These are phyloP conservation scores for Rhipidura dahli DNA, from an alignment of 2,113 vertebrate genomes.

Conservation along the genomic window DNA sequence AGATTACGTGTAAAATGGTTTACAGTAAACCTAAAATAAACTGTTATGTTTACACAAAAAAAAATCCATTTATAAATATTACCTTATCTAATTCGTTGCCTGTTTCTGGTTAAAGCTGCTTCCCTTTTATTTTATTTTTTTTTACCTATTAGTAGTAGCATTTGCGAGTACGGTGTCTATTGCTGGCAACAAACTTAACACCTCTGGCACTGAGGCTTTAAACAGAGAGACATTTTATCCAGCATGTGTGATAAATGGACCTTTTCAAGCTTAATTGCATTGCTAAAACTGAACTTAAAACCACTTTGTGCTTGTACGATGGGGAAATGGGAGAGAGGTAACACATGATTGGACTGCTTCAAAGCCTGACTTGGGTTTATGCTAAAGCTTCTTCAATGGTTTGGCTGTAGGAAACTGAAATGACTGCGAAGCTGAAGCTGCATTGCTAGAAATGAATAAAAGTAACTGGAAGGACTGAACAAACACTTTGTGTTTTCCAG, in stretches of 20 bases:
- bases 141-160: slow-evolving; percentile 10
- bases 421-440: not conserved
- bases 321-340: not conserved
- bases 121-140: not conserved
- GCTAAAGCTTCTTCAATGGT: not conserved
- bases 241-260: not conserved
- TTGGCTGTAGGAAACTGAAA: not conserved
- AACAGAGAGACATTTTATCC: not conserved
- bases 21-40: slow-evolving; percentile 42
- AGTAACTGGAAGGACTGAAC: not conserved
- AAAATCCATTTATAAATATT: slow-evolving; percentile 29
- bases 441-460: not conserved
- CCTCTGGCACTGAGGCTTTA: slow-evolving; percentile 15
- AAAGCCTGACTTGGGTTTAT: not conserved
- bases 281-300: slow-evolving; percentile 13
- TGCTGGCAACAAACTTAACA: slow-evolving; percentile 6
- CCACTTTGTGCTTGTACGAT: not conserved
- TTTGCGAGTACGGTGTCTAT: not conserved
- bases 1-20: slow-evolving; percentile 45
- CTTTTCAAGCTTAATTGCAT: not conserved
- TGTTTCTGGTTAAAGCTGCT: slow-evolving; percentile 50
- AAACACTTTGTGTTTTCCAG: not conserved
- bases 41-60: slow-evolving; percentile 49
- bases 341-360: not conserved
- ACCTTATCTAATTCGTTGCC: not conserved